Evolutionary conservation across 2,888 invertebrate species (phyloP), one percentile per base, ranked within the genome.

Genomic region (Dolichopus griseipennis): DNA sequence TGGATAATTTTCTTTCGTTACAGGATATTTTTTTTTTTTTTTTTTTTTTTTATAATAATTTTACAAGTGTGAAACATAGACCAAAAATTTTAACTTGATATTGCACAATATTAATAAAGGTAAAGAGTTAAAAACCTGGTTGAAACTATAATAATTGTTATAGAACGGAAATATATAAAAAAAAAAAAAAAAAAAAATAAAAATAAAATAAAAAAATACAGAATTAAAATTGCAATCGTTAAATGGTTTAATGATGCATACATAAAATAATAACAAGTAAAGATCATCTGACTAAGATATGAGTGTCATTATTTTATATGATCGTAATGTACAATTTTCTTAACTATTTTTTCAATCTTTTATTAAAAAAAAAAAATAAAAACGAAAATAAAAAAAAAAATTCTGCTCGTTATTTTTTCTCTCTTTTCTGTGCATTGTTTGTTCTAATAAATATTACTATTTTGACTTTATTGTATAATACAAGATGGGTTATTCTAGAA

Each of bases 271-370:
- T 52, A 52, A 52, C 52, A 52, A 52, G 52, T 63, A 27, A 9
- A 63, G 63, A 63, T 63, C 27, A 27, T 27, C 27, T 63, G 63
- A 63, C 22, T 33, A 63, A 63, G 63, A 63, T 63, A 63, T 63
- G 27, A 63, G 27, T 63, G 27, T 63, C 27, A 52, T 52, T 52
- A 63, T 63, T 63, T 63, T 63, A 63, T 63, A 63, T 63, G 52
- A 52, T 52, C 52, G 52, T 52, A 52, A 52, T 18, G 52, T 52
- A 52, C 52, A 52, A 10, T 43, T n/a, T 52, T 37, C 12, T 37
- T 37, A 37, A 37, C 37, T 37, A 37, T 37, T 37, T 10, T 37
- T 37, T 37, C 8, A 27, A 27, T 27, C 27, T 27, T 27, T 27
- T 27, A 27, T n/a, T n/a, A n/a, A n/a, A n/a, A n/a, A n/a, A n/a